phyloP scores from a whole-genome alignment of 2,797 vertebrate genomes.

The Philypnodon macrostomus region DNA sequence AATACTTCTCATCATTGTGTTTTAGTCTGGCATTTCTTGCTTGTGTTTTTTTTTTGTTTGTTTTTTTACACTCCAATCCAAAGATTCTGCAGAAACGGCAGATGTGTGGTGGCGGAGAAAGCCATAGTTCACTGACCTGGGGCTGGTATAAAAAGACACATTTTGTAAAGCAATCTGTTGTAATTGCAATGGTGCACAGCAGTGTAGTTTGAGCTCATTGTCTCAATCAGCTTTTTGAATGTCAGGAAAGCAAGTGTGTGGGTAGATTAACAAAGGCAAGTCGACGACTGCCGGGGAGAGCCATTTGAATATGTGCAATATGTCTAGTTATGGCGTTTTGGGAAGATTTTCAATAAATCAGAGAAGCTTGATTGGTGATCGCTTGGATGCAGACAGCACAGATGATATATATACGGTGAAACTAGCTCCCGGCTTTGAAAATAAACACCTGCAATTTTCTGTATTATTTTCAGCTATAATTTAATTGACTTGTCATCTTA shows the following conservation, averaged over 20 bases:
- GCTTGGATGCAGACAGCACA: not conserved
- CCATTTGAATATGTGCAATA: conserved; percentile 34
- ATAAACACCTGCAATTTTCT: conserved; percentile 3
- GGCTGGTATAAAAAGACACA: conserved; percentile 33
- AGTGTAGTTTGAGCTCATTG: conserved; percentile 17
- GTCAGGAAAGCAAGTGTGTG: conserved; percentile 40
- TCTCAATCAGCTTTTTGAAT: conserved; percentile 36
- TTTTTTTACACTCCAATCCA: not conserved
- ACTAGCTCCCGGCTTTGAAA: not conserved
- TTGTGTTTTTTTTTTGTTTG: conserved; percentile 7
- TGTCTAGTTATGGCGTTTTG: conserved; percentile 11
- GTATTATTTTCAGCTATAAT: not conserved
- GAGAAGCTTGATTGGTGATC: conserved; percentile 5
- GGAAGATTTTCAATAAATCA: conserved; percentile 11
- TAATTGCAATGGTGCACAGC: conserved; percentile 22
- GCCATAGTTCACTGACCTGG: conserved; percentile 26
- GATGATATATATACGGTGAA: not conserved
- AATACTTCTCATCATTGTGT: not conserved
- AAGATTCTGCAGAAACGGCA: conserved; percentile 22
- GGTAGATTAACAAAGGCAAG: conserved; percentile 39
- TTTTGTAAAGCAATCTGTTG: conserved; percentile 40
- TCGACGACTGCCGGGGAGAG: conserved; percentile 13
- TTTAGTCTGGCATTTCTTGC: not conserved
- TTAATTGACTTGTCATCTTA: not conserved
- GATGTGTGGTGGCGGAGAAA: conserved; percentile 20